Evolutionary conservation across 1,140 invertebrate species (phyloP).

Genomic region (Drosophila leontia): DNA sequence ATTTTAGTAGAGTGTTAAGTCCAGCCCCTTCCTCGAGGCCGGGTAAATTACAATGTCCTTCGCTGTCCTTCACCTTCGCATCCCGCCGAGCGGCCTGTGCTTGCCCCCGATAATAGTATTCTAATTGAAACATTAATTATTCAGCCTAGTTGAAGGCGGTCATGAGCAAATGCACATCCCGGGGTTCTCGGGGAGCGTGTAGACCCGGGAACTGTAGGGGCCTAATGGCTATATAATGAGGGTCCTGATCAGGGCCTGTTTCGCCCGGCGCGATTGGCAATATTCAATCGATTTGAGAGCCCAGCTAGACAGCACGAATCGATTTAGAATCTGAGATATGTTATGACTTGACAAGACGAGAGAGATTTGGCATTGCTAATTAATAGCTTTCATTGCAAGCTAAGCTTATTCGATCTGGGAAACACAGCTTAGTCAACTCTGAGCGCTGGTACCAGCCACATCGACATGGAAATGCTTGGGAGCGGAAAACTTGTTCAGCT

Average conservation of each 20-base stretch:
- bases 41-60: conserved; percentile 52
- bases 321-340: neutral
- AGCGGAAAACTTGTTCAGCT: conserved; percentile 43
- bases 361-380: conserved; percentile 6
- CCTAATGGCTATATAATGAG: conserved; percentile 62
- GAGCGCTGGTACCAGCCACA: conserved; percentile 31
- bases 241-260: conserved; percentile 33
- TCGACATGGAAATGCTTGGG: conserved; percentile 27
- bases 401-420: neutral
- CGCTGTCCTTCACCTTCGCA: conserved; percentile 53
- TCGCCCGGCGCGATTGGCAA: conserved; percentile 2
- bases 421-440: conserved; percentile 31
- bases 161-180: conserved; percentile 35
- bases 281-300: conserved; percentile 18
- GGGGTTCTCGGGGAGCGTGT: neutral
- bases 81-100: conserved; percentile 21
- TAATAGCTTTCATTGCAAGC: neutral
- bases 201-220: neutral
- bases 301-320: neutral
- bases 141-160: conserved; percentile 34
- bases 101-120: conserved; percentile 69
- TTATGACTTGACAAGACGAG: neutral
- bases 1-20: conserved; percentile 66
- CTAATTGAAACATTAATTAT: conserved; percentile 83
- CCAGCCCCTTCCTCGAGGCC: neutral